Evolutionary conservation across 2,888 invertebrate genomes (phyloP).

Genomic region (Macrophya alboannulata): DNA sequence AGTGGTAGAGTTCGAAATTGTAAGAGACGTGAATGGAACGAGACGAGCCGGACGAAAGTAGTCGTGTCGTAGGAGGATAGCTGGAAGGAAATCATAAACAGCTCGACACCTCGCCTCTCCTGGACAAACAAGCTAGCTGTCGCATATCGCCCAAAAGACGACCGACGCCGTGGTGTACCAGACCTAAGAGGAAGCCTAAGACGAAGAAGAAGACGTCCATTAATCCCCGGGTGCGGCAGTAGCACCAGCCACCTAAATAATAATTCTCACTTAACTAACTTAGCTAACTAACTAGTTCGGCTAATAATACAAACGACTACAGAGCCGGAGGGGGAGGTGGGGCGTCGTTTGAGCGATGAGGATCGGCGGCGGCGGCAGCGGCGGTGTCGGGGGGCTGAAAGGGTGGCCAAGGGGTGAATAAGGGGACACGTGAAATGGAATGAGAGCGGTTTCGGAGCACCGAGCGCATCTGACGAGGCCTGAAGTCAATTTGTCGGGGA

Average conservation of each 20-base stretch:
- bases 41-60: constrained; percentile 49
- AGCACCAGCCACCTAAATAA: constrained; percentile 73
- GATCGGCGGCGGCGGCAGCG: constrained; percentile 57
- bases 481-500: constrained; percentile 80
- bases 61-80: constrained; percentile 63
- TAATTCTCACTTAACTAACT: constrained; percentile 79
- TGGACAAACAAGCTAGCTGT: constrained; percentile 76
- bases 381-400: constrained; percentile 52
- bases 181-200: constrained; percentile 51
- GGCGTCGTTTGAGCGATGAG: constrained; percentile 57
- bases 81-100: constrained; percentile 79
- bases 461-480: constrained; percentile 72
- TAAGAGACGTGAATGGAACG: constrained; percentile 52
- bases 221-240: constrained; percentile 42
- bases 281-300: constrained; percentile 77
- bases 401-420: constrained; percentile 34
- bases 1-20: constrained; percentile 34
- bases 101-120: constrained; percentile 77
- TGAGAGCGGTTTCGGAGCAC: constrained; percentile 55
- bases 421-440: constrained; percentile 53
- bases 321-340: constrained; percentile 54
- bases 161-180: constrained; percentile 57
- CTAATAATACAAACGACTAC: constrained; percentile 79
- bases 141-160: constrained; percentile 60
- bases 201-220: constrained; percentile 56